Conservation (phyloP, 2,797 vertebrate species). For the Limosa lapponica region DNA sequence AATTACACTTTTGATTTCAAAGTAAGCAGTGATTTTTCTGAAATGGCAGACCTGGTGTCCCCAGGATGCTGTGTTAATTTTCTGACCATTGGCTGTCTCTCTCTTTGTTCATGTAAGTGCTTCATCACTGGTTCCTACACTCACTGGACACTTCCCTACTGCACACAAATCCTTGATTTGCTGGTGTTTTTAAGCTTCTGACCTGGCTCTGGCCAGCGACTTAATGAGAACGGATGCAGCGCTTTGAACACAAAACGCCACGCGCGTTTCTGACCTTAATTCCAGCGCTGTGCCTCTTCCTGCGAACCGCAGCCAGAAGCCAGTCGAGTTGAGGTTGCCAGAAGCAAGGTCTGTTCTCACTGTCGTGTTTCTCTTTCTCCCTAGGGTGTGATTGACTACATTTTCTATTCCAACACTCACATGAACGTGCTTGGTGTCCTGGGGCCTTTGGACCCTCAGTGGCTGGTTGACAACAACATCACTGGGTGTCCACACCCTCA, state of each 20-base stretch:
- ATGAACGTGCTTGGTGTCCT: conserved; percentile 94
- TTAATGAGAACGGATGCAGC: not conserved
- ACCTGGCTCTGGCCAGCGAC: not conserved
- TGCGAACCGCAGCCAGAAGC: not conserved
- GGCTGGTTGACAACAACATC: conserved; percentile 97
- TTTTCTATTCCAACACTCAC: conserved; percentile 98
- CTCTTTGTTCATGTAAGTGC: not conserved
- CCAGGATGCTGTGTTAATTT: not conserved
- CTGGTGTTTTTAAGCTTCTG: not conserved
- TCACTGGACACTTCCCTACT: not conserved
- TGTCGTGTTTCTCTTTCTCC: conserved; percentile 21
- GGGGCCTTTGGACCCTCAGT: conserved; percentile 95
- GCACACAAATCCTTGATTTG: not conserved
- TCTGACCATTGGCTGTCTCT: not conserved
- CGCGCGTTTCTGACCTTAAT: not conserved
- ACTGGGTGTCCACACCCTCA: conserved; percentile 97
- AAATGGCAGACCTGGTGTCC: not conserved
- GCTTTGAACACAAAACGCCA: not conserved
- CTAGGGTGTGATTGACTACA: conserved; percentile 99
- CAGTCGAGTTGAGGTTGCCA: not conserved
- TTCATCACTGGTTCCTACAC: not conserved
- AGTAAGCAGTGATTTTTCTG: conserved; percentile 63
- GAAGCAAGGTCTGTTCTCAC: not conserved
- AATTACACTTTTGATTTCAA: conserved; percentile 99
- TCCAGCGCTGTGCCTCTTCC: not conserved